A percentile compares a stretch with the other conserved stretches of the same genome.
Evolutionary conservation across 1,140 invertebrate species (phyloP).

Genomic region (Nasonia giraulti): DNA sequence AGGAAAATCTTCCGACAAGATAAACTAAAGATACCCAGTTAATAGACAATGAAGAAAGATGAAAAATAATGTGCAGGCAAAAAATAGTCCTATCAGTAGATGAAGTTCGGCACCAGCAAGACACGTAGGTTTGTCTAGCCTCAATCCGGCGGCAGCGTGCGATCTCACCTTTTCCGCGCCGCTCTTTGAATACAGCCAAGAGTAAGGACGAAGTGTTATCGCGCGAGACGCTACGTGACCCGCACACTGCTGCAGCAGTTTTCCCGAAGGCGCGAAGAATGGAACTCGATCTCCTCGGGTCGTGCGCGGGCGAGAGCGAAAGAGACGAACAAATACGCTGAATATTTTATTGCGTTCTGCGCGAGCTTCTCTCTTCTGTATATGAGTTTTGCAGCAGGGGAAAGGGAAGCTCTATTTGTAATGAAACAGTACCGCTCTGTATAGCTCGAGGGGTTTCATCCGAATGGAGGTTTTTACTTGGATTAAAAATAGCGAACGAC

Average conservation of each 20-base stretch:
- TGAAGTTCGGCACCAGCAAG: constrained; percentile 50
- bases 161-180: constrained; percentile 60
- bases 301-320: too few relatives aligned
- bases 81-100: constrained; percentile 18
- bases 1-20: too few relatives aligned
- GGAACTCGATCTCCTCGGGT: constrained; percentile 22
- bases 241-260: constrained; percentile 48
- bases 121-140: constrained; percentile 67
- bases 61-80: background rate
- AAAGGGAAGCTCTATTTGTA: too few relatives aligned
- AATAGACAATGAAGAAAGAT: background rate
- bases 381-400: too few relatives aligned
- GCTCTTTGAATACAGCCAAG: constrained; percentile 63
- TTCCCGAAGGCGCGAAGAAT: constrained; percentile 56
- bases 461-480: background rate
- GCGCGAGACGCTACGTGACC: constrained; percentile 63
- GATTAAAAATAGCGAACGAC: background rate
- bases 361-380: background rate
- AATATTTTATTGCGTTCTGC: constrained; percentile 22
- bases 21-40: background rate
- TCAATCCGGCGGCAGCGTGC: constrained; percentile 64
- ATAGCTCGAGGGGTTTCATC: too few relatives aligned
- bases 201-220: constrained; percentile 62
- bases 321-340: constrained; percentile 2
- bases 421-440: too few relatives aligned